Evolutionary conservation across 2,888 invertebrate genomes (phyloP).

Genomic region (Thecophora atra): DNA sequence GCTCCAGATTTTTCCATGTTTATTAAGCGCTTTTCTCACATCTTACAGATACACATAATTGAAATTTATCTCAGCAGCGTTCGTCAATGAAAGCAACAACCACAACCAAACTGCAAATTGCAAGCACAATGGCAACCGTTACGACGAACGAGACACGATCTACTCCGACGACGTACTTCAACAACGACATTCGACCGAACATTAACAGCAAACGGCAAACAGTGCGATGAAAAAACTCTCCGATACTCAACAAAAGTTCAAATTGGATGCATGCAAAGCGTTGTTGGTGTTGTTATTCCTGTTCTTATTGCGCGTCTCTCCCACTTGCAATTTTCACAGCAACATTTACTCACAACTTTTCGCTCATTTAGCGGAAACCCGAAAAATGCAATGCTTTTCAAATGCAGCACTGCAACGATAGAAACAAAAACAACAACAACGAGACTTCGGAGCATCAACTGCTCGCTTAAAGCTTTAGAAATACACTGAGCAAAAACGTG

Average conservation of each 20-base stretch:
- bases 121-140: slow-evolving; percentile 27
- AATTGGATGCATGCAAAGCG: slow-evolving; percentile 44
- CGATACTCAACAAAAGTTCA: slow-evolving; percentile 32
- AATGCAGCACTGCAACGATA: slow-evolving; percentile 16
- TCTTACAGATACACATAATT: slow-evolving; percentile 27
- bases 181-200: slow-evolving; percentile 22
- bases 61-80: slow-evolving; percentile 5
- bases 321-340: slow-evolving; percentile 8
- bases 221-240: slow-evolving; percentile 47
- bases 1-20: neutral
- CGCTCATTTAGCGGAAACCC: slow-evolving; percentile 12
- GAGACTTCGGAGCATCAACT: neutral
- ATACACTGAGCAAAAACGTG: neutral
- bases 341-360: slow-evolving; percentile 9
- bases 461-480: neutral
- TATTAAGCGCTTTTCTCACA: slow-evolving; percentile 4
- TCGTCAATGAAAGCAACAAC: slow-evolving; percentile 6
- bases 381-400: slow-evolving; percentile 18
- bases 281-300: slow-evolving; percentile 14
- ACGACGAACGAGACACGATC: slow-evolving; percentile 37
- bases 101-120: slow-evolving; percentile 46
- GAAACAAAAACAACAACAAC: slow-evolving; percentile 17
- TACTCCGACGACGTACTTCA: slow-evolving; percentile 50
- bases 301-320: neutral
- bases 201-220: slow-evolving; percentile 35